Conservation (phyloP, 2,888 invertebrate genomes). For the Polietes domitor region DNA sequence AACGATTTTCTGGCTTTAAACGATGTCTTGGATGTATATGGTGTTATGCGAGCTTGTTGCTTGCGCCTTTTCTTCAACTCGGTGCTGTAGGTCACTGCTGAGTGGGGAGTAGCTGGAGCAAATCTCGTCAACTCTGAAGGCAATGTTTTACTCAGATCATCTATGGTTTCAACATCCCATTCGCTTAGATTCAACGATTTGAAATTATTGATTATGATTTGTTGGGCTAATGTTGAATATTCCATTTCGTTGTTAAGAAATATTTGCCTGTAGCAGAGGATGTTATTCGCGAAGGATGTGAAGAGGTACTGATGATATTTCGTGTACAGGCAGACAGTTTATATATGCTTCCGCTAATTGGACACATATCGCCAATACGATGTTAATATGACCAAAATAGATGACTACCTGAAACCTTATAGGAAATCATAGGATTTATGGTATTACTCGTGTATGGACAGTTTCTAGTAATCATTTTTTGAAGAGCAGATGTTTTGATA, state of each 20-base stretch:
- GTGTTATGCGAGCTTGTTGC: too few species aligned
- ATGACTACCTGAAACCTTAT: too few species aligned
- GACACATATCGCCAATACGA: background rate
- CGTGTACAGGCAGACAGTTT: background rate
- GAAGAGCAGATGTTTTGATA: background rate
- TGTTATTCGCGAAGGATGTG: too few species aligned
- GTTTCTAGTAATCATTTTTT: background rate
- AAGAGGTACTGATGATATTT: constrained; percentile 1
- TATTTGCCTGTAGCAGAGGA: too few species aligned
- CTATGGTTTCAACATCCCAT: too few species aligned
- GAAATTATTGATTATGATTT: constrained; percentile 4
- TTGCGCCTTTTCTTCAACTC: constrained; percentile 38
- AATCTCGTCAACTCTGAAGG: constrained; percentile 7
- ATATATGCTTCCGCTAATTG: constrained; percentile 3
- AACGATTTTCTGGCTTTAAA: too few species aligned
- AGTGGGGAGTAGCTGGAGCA: constrained; percentile 6
- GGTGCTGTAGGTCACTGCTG: background rate
- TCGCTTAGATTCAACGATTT: too few species aligned
- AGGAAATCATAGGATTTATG: too few species aligned
- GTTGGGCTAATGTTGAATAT: constrained; percentile 29
- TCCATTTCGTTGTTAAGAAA: constrained; percentile 24
- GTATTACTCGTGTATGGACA: background rate
- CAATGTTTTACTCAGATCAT: constrained; percentile 24
- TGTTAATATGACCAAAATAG: too few species aligned
- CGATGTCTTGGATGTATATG: too few species aligned